These are phyloP conservation scores for Corythornis madagascariensis DNA, from an alignment of 2,113 vertebrate species.

Conservation along the genomic window DNA sequence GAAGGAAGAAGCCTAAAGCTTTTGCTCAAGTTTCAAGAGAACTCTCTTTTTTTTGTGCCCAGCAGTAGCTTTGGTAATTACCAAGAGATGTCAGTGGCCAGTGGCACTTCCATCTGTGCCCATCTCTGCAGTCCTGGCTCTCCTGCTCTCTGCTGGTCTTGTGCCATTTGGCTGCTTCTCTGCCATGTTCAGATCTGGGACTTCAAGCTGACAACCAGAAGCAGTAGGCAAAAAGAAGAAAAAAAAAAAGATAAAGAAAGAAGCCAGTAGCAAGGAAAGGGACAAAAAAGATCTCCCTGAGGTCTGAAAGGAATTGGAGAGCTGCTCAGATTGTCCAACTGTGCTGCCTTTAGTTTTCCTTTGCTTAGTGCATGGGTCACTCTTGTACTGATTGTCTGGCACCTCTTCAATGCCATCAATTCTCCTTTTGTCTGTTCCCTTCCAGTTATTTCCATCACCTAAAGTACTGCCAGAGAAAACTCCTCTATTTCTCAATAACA, in stretches of 20 bases:
- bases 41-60: neutral
- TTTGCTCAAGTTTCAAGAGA: neutral
- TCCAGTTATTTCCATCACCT: conserved; percentile 2
- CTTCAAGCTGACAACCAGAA: neutral
- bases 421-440: neutral
- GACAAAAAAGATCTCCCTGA: neutral
- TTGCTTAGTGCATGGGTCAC: neutral
- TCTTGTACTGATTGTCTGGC: neutral
- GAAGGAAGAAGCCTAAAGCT: neutral
- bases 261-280: neutral
- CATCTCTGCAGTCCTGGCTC: neutral
- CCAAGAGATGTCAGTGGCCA: neutral
- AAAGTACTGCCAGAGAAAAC: neutral
- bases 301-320: neutral
- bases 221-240: neutral
- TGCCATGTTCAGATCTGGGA: neutral
- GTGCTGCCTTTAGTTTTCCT: neutral
- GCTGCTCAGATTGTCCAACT: neutral
- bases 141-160: neutral
- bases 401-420: conserved; percentile 25
- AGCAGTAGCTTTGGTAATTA: neutral
- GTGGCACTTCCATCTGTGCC: neutral
- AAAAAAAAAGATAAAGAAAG: neutral
- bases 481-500: conserved; percentile 12
- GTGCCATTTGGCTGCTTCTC: conserved; percentile 2